Evolutionary conservation across 2,797 vertebrate species (phyloP), one percentile per base, ranked within the genome.

Genomic region (Tolypeutes matacus): DNA sequence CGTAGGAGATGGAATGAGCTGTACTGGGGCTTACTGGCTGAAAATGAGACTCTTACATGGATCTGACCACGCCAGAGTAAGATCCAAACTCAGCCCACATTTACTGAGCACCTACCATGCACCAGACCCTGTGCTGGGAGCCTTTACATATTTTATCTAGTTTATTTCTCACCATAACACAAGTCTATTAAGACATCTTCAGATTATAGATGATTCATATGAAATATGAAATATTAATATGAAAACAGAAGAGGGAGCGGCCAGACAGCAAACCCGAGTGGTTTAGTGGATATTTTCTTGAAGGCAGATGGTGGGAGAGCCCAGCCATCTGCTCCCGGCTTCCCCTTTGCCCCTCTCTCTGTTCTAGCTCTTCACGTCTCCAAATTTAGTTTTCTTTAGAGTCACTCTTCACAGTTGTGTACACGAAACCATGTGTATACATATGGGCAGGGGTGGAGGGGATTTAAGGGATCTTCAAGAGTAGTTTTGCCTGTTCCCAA

Each of bases 41-140:
- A 72, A 93, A n/a, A 51, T 0, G 2, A 67, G 27, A 34, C 49
- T n/a, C 12, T 0, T 7, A 18, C 1, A 1, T 12, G 29, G 8
- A 7, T 72, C 65, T 15, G 8, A 73, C 31, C 18, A n/a, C 77
- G 67, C 14, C 23, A 58, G 80, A 62, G 20, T 2, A n/a, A 91
- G 53, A 11, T 31, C 36, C 27, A 56, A 82, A 46, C 29, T 17
- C 13, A 70, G 49, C 69, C 23, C 21, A 1, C 1, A 3, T 60
- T 58, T 58, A 36, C 0, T 20, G 36, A 92, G 64, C 34, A 23
- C 31, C 58, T 67, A 11, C 11, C 14, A n/a, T 2, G 53, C 9
- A 11, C 49, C 3, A 1, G 69, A 42, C 46, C 29, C 34, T 15
- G 60, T 31, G 7, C 20, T 7, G 20, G 0, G 56, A 51, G 21